Percentiles rank a stretch among this genome's conserved stretches.
Evolutionary conservation across 2,888 invertebrate genomes (phyloP).

Genomic region (Margaritifera margaritifera): DNA sequence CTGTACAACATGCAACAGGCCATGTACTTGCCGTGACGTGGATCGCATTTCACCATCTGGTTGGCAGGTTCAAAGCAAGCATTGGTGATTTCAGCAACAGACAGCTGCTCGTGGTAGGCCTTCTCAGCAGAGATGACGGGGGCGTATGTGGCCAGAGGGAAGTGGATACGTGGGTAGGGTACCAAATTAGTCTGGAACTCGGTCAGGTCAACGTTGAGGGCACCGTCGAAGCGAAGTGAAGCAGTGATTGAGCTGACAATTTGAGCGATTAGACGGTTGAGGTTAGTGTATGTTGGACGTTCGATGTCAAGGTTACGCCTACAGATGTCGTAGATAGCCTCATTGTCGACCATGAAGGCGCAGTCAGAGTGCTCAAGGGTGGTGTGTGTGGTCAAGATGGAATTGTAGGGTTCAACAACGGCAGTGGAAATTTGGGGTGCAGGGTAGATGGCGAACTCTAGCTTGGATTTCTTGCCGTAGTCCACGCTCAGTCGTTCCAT

Average conservation of each 20-base stretch:
- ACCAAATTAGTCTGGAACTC: conserved; percentile 75
- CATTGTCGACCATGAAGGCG: conserved; percentile 91
- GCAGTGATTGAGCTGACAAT: conserved; percentile 76
- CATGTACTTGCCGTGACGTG: conserved; percentile 79
- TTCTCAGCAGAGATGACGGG: conserved; percentile 96
- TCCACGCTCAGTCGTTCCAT: conserved; percentile 68
- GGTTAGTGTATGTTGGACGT: conserved; percentile 87
- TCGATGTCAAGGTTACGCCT: conserved; percentile 86
- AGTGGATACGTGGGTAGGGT: conserved; percentile 81
- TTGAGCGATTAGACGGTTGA: conserved; percentile 95
- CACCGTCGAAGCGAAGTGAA: conserved; percentile 74
- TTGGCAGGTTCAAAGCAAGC: conserved; percentile 89
- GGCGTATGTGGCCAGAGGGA: conserved; percentile 86
- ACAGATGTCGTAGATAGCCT: conserved; percentile 84
- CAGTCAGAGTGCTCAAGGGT: conserved; percentile 69
- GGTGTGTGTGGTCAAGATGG: conserved; percentile 67
- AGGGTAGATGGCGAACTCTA: conserved; percentile 69
- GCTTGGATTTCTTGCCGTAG: conserved; percentile 69
- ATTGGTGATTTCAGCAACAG: conserved; percentile 73
- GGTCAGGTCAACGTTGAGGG: conserved; percentile 74
- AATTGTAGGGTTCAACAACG: conserved; percentile 68
- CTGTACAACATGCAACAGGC: conserved; percentile 96
- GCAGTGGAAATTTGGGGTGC: conserved; percentile 68
- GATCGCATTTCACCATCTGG: conserved; percentile 88
- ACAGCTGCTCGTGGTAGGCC: conserved; percentile 85